Base-by-base conservation (phyloP, 2,797 vertebrate species). In the Sylvilagus floridanus region DNA sequence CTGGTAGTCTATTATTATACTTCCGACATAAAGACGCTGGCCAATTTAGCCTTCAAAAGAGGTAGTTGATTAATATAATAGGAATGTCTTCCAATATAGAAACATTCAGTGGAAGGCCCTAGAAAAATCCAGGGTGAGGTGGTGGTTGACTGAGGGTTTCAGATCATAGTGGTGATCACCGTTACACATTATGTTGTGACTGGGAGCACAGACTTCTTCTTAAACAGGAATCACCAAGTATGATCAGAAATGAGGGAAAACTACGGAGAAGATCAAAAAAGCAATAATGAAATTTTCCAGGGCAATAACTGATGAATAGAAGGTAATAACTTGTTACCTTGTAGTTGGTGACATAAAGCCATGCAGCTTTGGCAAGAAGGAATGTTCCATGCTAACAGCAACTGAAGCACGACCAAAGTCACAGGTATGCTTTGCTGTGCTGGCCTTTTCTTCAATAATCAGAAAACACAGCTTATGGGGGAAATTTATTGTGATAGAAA, bases 61-160 rank as follows among this genome's bases (percentile, higher is more conserved):
- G 14, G 71, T 92, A 26, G 16, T 30, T 84, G 52, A 88, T 66
- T 81, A 72, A 26, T 47, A 21, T 83, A 92, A 79, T 4, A 77
- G 22, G 11, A 95, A 86, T 52, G 24, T 77, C 77, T 88, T 82
- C 13, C 62, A 94, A 93, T 19, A 83, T n/a, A 72, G 42, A 91
- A 87, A 81, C 0, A 72, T 28, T 85, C 62, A 77, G 16, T 79
- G 57, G 79, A 89, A 90, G 12, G 13, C 4, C 42, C n/a, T 57
- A 69, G 65, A 63, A 83, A 92, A 87, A 86, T 65, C 32, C 30
- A 30, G 76, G 47, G 4, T 78, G 24, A 78, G n/a, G 21, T 37
- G 63, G 50, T 72, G 22, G 12, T 47, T 81, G 6, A 77, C 69
- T 79, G 12, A 54, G 73, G 13, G 24, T 86, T 68, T 66, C 37